Evolutionary conservation across 2,797 vertebrate genomes (phyloP), one percentile per base, ranked within the genome.

Genomic region (Leptatherina wallacei): DNA sequence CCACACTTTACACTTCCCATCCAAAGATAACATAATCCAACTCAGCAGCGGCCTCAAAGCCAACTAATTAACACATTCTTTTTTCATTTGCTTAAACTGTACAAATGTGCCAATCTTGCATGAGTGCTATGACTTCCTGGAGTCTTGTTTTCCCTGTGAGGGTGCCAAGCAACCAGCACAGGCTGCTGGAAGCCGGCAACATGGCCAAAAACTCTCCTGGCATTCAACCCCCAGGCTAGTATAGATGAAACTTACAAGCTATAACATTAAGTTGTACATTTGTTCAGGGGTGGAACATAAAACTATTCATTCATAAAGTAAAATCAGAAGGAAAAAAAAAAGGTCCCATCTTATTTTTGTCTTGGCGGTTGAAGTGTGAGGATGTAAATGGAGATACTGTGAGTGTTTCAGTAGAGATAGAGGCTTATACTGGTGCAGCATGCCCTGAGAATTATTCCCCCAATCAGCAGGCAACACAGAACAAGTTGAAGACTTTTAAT

Each of bases 1-100:
- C 12, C 36, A 27, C 51, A 14, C 52, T 12, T 14, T 29, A 27
- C 51, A 14, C 52, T 12, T 14, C 14, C 52, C 52, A 18, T 38
- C 12, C 29, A 3, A 3, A n/a, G 2, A 27, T 32, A 32, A 32
- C 13, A 42, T 2, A 52, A 40, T 58, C 18, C 30, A 40, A 16
- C 5, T 22, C 1, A 16, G 8, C 18, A 18, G 42, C 11, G 12
- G 7, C 14, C 30, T 29, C 22, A 40, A 27, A 73, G 58, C 9
- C 47, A 47, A 12, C 13, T 71, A n/a, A 65, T 75, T 58, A 30
- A 40, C 40, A 49, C 47, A 36, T 51, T 10, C 29, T 27, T 40
- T 27, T 59, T 3, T 47, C 1, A 27, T 38, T 67, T 63, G 14
- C 66, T 71, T 38, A 22, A 27, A 73, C 33, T 5, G 14, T 2